These are phyloP conservation scores for Rhingia campestris DNA, from an alignment of 2,888 invertebrate species.

Conservation along the genomic window DNA sequence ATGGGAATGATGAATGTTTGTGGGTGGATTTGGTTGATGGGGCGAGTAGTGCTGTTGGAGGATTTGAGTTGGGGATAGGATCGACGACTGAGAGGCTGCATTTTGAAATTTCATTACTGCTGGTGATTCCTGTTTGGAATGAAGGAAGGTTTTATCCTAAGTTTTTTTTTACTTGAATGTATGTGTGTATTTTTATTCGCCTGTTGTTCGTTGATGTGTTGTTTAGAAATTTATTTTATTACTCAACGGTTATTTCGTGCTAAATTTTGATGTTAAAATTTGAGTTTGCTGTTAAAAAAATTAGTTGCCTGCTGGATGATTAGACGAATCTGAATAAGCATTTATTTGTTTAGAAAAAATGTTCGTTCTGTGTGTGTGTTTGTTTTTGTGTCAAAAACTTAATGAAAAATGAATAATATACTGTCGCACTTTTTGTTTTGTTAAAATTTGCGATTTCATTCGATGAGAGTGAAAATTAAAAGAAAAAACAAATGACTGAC, in stretches of 20 bases:
- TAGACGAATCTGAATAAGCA: constrained; percentile 33
- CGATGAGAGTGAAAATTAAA: constrained; percentile 32
- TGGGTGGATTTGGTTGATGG: constrained; percentile 77
- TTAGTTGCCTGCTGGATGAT: constrained; percentile 44
- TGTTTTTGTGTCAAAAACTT: constrained; percentile 59
- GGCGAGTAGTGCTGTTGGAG: constrained; percentile 78
- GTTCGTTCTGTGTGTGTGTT: constrained; percentile 33
- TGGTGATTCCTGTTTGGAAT: constrained; percentile 80
- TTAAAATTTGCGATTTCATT: constrained; percentile 39
- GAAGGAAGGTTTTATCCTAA: constrained; percentile 53
- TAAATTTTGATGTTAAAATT: constrained; percentile 44
- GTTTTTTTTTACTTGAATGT: constrained; percentile 14
- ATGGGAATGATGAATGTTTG: constrained; percentile 77
- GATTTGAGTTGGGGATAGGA: constrained; percentile 79
- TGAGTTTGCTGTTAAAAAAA: constrained; percentile 38
- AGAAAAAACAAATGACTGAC: constrained; percentile 12
- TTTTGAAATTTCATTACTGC: constrained; percentile 77
- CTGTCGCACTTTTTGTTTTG: constrained; percentile 16
- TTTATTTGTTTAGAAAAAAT: constrained; percentile 5
- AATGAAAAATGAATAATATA: constrained; percentile 26
- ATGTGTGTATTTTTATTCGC: constrained; percentile 29
- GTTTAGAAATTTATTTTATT: constrained; percentile 33
- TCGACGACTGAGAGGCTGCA: constrained; percentile 73
- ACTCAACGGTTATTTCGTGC: constrained; percentile 56
- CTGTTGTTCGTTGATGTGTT: constrained; percentile 49